Percentiles rank a stretch among this genome's conserved stretches.
Conservation (phyloP, 2,888 invertebrate species). For the Drosophila subquinaria region DNA sequence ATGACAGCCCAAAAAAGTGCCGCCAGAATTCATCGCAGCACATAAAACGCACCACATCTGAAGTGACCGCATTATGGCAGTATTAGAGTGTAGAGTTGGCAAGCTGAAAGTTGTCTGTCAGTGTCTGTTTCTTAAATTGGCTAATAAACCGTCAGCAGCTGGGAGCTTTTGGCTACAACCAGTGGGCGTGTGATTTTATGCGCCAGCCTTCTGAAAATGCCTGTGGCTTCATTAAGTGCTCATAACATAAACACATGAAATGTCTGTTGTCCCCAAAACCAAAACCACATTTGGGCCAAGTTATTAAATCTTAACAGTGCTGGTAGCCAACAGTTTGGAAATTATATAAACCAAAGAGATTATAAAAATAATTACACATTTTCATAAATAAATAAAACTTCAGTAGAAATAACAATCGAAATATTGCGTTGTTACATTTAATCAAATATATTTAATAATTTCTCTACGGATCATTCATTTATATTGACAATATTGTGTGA, state of each 20-base stretch:
- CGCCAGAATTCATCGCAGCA: constrained; percentile 77
- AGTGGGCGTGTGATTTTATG: constrained; percentile 60
- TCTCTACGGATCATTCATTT: not conserved
- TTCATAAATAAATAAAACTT: not conserved
- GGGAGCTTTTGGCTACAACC: constrained; percentile 11
- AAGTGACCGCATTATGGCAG: constrained; percentile 34
- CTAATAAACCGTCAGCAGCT: constrained; percentile 75
- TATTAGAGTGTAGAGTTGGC: constrained; percentile 13
- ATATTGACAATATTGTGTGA: not conserved
- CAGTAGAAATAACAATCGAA: no score
- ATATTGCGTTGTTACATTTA: not conserved
- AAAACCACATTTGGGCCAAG: constrained; percentile 18
- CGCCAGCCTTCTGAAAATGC: constrained; percentile 66
- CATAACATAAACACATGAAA: constrained; percentile 71
- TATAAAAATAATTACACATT: not conserved
- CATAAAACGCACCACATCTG: constrained; percentile 77
- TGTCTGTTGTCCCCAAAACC: constrained; percentile 34
- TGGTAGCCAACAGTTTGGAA: constrained; percentile 19
- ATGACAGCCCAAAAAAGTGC: constrained; percentile 64
- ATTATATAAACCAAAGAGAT: constrained; percentile 7
- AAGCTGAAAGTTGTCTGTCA: constrained; percentile 40
- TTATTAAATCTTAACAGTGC: constrained; percentile 35
- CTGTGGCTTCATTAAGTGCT: constrained; percentile 77
- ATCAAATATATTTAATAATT: not conserved
- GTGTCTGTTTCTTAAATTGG: constrained; percentile 77